Conservation (phyloP, 2,113 vertebrate genomes). For the Oreotrochilus melanogaster region DNA sequence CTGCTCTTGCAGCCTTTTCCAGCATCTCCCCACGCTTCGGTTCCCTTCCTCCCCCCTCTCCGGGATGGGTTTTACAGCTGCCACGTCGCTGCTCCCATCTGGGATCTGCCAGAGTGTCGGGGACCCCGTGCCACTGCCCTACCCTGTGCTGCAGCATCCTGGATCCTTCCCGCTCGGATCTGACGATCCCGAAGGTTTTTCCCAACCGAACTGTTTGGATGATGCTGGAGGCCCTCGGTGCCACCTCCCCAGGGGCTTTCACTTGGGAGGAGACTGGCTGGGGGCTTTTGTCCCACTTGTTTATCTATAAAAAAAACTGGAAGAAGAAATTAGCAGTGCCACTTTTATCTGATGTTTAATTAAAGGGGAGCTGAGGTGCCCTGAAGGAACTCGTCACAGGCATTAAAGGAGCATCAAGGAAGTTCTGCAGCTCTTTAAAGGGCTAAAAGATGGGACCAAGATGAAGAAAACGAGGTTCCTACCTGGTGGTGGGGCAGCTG, state of each 20-base stretch:
- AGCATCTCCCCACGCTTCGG: accelerated
- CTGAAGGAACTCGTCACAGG: not conserved
- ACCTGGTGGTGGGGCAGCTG: not conserved
- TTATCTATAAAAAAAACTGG: no score
- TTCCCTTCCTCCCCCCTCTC: not conserved
- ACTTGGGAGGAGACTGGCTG: not conserved
- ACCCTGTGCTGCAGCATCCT: not conserved
- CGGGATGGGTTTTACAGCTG: accelerated
- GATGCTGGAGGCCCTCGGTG: not conserved
- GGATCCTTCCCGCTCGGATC: no score
- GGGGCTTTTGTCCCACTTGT: not conserved
- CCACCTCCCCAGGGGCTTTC: not conserved
- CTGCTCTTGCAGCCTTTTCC: not conserved
- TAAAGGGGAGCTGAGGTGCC: not conserved
- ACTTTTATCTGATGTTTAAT: accelerated
- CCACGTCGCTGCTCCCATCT: accelerated
- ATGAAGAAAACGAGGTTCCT: not conserved
- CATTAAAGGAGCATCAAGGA: not conserved
- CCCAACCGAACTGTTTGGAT: no score
- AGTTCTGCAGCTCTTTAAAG: not conserved
- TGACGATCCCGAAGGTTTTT: no score
- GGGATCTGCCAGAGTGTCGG: not conserved
- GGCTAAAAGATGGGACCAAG: not conserved
- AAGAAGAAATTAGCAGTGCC: not conserved
- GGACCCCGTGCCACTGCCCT: accelerated